phyloP scores from a whole-genome alignment of 2,888 invertebrate genomes.

The Diplolepis rosae region DNA sequence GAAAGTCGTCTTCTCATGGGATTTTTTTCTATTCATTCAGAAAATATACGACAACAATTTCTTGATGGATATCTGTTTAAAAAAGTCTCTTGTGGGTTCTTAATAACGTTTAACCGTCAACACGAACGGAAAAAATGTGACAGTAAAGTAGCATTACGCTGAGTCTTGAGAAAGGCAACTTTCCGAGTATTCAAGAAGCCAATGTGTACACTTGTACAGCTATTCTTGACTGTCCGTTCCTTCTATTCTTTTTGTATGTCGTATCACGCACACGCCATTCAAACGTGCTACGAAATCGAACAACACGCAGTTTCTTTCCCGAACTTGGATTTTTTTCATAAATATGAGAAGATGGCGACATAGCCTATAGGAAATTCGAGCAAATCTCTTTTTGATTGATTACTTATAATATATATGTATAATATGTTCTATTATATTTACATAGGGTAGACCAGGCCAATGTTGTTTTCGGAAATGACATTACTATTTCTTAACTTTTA shows the following conservation, averaged over 20 bases:
- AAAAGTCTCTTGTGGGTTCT: constrained; percentile 23
- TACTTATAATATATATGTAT: too few relatives aligned
- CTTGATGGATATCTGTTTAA: neutral
- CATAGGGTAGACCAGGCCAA: too few relatives aligned
- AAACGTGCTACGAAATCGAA: constrained; percentile 34
- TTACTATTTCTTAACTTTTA: too few relatives aligned
- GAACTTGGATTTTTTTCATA: neutral
- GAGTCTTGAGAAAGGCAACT: constrained; percentile 18
- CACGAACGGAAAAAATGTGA: constrained; percentile 25
- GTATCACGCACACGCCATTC: neutral
- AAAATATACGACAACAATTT: neutral
- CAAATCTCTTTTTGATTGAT: neutral
- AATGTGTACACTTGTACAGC: neutral
- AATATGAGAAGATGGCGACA: neutral
- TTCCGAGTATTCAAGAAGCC: constrained; percentile 25
- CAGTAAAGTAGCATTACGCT: constrained; percentile 6
- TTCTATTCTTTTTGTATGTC: constrained; percentile 18
- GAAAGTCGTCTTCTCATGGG: neutral
- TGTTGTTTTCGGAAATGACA: too few relatives aligned
- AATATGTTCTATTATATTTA: too few relatives aligned
- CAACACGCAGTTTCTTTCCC: neutral
- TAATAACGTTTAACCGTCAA: constrained; percentile 2
- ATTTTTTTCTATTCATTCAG: too few relatives aligned
- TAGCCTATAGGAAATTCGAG: neutral
- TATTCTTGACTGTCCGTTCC: constrained; percentile 7